Evolutionary conservation across 2,888 invertebrate species (phyloP).

Genomic region (Agrochola circellaris): DNA sequence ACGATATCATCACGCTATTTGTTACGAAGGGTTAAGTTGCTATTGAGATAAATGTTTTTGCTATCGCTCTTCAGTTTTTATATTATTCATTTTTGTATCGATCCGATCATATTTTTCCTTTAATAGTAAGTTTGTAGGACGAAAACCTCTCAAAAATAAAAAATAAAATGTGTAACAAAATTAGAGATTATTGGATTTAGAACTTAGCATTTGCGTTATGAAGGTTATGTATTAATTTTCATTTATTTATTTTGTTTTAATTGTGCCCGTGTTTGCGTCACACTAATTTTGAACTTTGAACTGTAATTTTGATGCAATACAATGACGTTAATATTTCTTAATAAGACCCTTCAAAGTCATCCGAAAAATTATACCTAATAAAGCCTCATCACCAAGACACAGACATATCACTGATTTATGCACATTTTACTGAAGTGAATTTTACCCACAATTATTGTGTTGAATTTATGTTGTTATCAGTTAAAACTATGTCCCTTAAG

Average conservation of each 20-base stretch:
- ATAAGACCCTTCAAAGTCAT: background rate
- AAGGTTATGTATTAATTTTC: background rate
- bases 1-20: conserved; percentile 75
- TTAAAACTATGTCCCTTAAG: no score
- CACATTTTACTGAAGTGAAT: background rate
- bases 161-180: background rate
- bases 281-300: background rate
- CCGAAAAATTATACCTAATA: background rate
- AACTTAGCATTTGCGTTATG: no score
- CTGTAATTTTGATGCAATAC: background rate
- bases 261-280: background rate
- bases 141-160: background rate
- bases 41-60: conserved; percentile 75
- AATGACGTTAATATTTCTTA: background rate
- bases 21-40: conserved; percentile 75
- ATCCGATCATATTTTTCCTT: conserved; percentile 6
- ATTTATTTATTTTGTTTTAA: background rate
- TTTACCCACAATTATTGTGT: no score
- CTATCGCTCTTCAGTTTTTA: conserved; percentile 57
- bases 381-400: background rate
- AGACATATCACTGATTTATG: background rate
- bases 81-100: background rate
- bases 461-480: no score
- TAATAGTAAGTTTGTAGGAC: conserved; percentile 18
- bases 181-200: background rate